Conservation (phyloP, 2,113 vertebrate species). For the Nicator chloris region DNA sequence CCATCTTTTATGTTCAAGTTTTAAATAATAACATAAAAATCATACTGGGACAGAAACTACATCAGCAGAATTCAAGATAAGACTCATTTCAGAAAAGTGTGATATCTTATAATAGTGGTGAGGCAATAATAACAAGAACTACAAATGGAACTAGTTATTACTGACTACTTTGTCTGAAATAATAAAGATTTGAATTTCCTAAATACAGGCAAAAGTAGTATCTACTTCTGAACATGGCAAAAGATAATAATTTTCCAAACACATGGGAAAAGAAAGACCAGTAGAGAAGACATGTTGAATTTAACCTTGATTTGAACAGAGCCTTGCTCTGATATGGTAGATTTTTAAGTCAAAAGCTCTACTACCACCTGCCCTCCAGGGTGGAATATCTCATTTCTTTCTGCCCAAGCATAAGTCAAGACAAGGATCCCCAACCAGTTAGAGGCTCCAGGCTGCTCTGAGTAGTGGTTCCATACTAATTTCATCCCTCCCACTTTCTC, state of each 20-base stretch:
- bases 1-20: neutral
- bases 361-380: neutral
- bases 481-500: neutral
- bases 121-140: neutral
- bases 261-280: neutral
- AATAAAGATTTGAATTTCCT: neutral
- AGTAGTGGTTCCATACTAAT: conserved; percentile 19
- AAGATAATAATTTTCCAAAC: neutral
- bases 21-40: neutral
- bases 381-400: neutral
- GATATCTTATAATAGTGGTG: neutral
- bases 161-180: neutral
- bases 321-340: neutral
- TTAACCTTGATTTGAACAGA: conserved; percentile 4
- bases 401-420: neutral
- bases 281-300: neutral
- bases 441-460: neutral
- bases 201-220: neutral
- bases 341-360: neutral
- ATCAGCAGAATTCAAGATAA: neutral
- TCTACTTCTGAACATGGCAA: neutral
- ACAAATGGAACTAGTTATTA: neutral
- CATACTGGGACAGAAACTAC: neutral
- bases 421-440: neutral
- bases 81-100: neutral